Percentiles rank a stretch among this genome's conserved stretches.
phyloP scores from a whole-genome alignment of 2,113 vertebrate species.

The Callipepla californica region DNA sequence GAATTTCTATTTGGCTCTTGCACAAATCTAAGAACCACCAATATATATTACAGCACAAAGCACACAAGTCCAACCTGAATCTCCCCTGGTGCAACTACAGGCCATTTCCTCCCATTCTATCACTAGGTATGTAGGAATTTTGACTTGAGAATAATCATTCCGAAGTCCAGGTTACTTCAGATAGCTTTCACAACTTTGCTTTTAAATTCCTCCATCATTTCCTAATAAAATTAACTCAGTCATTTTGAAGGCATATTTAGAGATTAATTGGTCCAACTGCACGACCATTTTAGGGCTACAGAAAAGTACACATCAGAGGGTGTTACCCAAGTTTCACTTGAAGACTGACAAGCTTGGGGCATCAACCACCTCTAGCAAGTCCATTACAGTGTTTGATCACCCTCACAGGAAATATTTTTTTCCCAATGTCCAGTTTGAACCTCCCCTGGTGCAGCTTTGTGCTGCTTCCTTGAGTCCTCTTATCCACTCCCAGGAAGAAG shows the following conservation, averaged over 20 bases:
- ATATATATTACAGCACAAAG: not conserved
- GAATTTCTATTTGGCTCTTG: not conserved
- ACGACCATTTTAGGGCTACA: not conserved
- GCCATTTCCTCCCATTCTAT: too few species aligned
- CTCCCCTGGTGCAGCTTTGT: not conserved
- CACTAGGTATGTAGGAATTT: not conserved
- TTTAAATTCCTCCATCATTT: conserved; percentile 12
- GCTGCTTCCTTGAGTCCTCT: not conserved
- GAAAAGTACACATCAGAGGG: not conserved
- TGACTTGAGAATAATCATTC: not conserved
- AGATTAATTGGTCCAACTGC: not conserved
- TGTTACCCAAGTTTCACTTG: not conserved
- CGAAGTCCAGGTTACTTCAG: not conserved
- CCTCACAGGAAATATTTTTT: not conserved
- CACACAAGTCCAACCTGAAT: too few species aligned
- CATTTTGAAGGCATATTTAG: not conserved
- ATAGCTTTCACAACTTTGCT: not conserved
- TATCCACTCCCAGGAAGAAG: not conserved
- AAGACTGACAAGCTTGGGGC: not conserved
- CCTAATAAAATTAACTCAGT: not conserved
- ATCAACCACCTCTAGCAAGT: not conserved
- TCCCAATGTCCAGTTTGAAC: not conserved
- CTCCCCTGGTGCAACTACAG: too few species aligned
- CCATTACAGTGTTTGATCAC: not conserved
- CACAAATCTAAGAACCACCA: not conserved